Base-by-base conservation (phyloP, 2,888 invertebrate genomes). In the Celastrina argiolus region DNA sequence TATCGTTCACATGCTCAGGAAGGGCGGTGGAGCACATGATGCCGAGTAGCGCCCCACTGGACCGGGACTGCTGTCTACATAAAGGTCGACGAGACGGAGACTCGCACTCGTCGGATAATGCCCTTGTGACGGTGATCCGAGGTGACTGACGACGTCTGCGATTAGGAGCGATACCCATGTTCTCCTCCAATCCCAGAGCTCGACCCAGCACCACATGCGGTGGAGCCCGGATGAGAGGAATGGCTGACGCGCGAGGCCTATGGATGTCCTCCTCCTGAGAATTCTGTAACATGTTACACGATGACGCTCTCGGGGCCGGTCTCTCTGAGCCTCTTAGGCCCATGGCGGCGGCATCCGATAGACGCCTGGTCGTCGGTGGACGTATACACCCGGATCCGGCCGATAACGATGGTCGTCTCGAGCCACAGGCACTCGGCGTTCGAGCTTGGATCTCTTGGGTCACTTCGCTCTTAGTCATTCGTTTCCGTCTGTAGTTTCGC, bases 401-500 rank as follows among this genome's bases (percentile, higher is more conserved):
- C 2, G 94, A 95, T 63, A 95, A 83, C 1, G 95, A 95, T 0
- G 95, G 95, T 63, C 95, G 87, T 65, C 95, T 89, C 0, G 95
- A 95, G 0, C 95, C 96, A 69, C 95, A 95, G 0, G 94, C 95
- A 69, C 95, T 95, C 3, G 96, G 96, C 2, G 96, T 96, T 70
- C 96, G 88, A 4, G 96, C 96, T 81, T 96, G 95, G 70, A 96
- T 96, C 81, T 96, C 96, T 78, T 95, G 94, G 70, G 95, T 94
- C 59, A 96, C 93, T 80, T 96, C 96, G 77, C 94, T 95, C 81
- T 95, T 95, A 2, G 95, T 95, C 84, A 95, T 92, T 79, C 95
- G 93, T 84, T 96, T 96, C 63, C 96, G 91, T 92, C 94, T 94
- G 80, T 96, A 96, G 79, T 96, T 95, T 73, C 94, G 92, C 74